Evolutionary conservation across 2,888 invertebrate genomes (phyloP).

Genomic region (Drosophila emarginata): DNA sequence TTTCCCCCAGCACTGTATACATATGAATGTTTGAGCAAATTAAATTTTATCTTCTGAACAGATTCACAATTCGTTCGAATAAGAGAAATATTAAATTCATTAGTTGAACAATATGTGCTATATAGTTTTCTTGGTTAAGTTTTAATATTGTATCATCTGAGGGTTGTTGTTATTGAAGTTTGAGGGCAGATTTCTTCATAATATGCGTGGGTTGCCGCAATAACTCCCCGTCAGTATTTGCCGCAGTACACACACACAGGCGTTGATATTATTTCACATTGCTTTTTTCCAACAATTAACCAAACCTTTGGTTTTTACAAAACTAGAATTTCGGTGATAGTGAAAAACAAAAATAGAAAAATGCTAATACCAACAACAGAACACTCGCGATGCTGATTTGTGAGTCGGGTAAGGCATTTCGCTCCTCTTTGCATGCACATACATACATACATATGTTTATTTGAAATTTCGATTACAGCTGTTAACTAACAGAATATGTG

Average conservation of each 20-base stretch:
- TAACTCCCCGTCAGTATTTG: too few relatives aligned
- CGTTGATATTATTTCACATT: neutral
- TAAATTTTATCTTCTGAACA: neutral
- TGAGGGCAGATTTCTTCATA: neutral
- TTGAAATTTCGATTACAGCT: too few relatives aligned
- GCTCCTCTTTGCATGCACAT: neutral
- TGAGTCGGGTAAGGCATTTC: neutral
- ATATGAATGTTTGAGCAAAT: neutral
- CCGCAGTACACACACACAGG: neutral
- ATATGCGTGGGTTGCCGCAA: neutral
- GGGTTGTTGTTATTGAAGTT: neutral
- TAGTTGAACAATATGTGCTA: neutral
- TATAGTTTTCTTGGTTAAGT: neutral
- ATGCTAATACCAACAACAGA: neutral
- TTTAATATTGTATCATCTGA: neutral
- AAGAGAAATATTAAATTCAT: neutral
- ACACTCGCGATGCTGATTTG: neutral
- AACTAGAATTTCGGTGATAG: neutral
- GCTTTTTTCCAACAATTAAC: neutral
- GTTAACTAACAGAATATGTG: too few relatives aligned
- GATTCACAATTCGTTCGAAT: neutral
- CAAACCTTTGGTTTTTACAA: neutral
- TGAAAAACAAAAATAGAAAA: neutral
- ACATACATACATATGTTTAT: neutral
- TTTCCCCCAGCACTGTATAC: neutral